Evolutionary conservation across 2,113 vertebrate genomes (phyloP), one percentile per base, ranked within the genome.

Genomic region (Triplophysa tibetana): DNA sequence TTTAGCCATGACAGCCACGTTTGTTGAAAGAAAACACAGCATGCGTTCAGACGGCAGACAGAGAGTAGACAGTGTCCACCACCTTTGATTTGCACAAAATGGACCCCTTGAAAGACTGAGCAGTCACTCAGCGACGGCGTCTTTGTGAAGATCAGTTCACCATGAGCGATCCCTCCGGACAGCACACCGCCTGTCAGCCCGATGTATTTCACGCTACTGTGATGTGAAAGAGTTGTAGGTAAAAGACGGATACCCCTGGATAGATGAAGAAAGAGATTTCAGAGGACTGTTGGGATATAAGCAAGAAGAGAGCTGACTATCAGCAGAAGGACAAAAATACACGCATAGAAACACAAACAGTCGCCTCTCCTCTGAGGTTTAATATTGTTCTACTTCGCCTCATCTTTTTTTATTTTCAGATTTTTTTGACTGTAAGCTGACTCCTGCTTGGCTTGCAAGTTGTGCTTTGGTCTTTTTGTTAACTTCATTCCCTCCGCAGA

Each of bases 361-460:
- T 80, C 73, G 77, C 61, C 45, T 66, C 61, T 33, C 69, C 75
- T 79, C 75, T 50, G 60, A 62, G 73, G 62, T 73, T 78, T 61
- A 72, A 64, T 83, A 79, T 82, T 69, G 80, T 84, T 84, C 63
- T 76, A 80, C 81, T 80, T 84, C 72, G 60, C 56, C 61, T 62
- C 62, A 65, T 65, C 66, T 79, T 80, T 80, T 29, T 82, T 84
- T 86, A 87, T 77, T 90, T 85, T 85, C 73, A 82, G 81, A 50
- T 67, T 88, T 87, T 88, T 88, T 90, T 54, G 78, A 89, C 87
- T 85, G 88, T 78, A 86, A 87, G 89, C 77, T 88, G 90, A 92
- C 86, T 89, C 85, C 78, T 89, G 89, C 88, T 86, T 89, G 84
- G 86, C 85, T 88, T 90, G 88, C 91, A 91, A 81, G 77, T 88